Conservation (phyloP, 1,140 invertebrate species). For the Phymorhynchus buccinoides region DNA sequence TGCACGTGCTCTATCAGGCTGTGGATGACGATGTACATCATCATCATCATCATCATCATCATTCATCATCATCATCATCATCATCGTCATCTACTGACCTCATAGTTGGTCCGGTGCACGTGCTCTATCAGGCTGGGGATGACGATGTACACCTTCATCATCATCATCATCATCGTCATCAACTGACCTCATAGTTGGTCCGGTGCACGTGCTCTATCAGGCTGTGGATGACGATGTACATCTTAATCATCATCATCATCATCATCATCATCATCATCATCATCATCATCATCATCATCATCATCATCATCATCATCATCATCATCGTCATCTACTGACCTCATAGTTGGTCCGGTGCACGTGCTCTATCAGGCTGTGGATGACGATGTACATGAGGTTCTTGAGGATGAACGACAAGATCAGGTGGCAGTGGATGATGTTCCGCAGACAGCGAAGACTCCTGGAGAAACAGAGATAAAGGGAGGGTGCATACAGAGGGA, state of each 20-base stretch:
- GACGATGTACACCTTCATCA: too few relatives aligned
- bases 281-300: not conserved
- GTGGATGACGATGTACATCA: too few relatives aligned
- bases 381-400: slow-evolving; percentile 86
- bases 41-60: too few relatives aligned
- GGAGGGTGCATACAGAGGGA: not conserved
- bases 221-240: too few relatives aligned
- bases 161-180: too few relatives aligned
- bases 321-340: slow-evolving; percentile 32
- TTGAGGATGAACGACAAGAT: slow-evolving; percentile 86
- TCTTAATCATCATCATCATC: not conserved
- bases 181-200: too few relatives aligned
- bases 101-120: too few relatives aligned
- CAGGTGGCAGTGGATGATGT: slow-evolving; percentile 92
- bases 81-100: too few relatives aligned
- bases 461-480: slow-evolving; percentile 75
- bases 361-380: slow-evolving; percentile 58
- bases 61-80: too few relatives aligned
- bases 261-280: not conserved
- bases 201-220: too few relatives aligned
- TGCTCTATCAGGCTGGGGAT: too few relatives aligned
- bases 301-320: not conserved
- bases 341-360: slow-evolving; percentile 38
- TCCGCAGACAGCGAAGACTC: slow-evolving; percentile 90
- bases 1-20: too few relatives aligned